Percentiles rank a stretch among this genome's conserved stretches.
These are phyloP conservation scores for Carposina sasakii DNA, from an alignment of 1,140 invertebrate genomes.

Conservation along the genomic window DNA sequence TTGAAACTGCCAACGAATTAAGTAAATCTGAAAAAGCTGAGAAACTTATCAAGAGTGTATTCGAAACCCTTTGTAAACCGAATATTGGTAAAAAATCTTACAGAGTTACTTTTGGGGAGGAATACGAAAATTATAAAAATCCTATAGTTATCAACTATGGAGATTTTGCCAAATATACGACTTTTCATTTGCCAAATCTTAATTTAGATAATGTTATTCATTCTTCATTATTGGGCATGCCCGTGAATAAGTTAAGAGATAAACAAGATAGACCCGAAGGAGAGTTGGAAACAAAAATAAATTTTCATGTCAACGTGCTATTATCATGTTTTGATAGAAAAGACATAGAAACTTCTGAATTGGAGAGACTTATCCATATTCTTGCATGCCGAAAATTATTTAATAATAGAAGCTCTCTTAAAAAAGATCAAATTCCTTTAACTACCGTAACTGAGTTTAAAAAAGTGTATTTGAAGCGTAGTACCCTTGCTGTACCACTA, in stretches of 20 bases:
- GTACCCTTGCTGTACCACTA: conserved; percentile 48
- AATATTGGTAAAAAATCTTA: conserved; percentile 43
- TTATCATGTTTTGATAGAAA: conserved; percentile 52
- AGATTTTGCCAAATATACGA: conserved; percentile 43
- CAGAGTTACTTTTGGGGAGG: conserved; percentile 47
- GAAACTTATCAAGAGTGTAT: conserved; percentile 43
- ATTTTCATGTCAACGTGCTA: conserved; percentile 54
- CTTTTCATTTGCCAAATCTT: conserved; percentile 52
- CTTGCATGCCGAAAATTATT: conserved; percentile 55
- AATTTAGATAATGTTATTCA: conserved; percentile 47
- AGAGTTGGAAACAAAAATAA: conserved; percentile 47
- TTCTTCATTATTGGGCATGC: conserved; percentile 42
- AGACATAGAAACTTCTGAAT: conserved; percentile 49
- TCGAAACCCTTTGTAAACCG: conserved; percentile 39
- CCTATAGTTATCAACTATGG: conserved; percentile 52
- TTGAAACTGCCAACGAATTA: conserved; percentile 18
- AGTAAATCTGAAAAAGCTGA: conserved; percentile 36
- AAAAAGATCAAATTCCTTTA: conserved; percentile 34
- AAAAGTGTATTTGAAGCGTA: conserved; percentile 56
- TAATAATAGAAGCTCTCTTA: conserved; percentile 57
- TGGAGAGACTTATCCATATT: conserved; percentile 50
- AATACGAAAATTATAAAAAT: conserved; percentile 47
- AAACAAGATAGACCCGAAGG: conserved; percentile 26
- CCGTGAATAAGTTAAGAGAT: conserved; percentile 47
- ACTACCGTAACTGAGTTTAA: conserved; percentile 50